These are phyloP conservation scores for Crenichthys baileyi DNA, from an alignment of 2,797 vertebrate genomes.

Conservation along the genomic window DNA sequence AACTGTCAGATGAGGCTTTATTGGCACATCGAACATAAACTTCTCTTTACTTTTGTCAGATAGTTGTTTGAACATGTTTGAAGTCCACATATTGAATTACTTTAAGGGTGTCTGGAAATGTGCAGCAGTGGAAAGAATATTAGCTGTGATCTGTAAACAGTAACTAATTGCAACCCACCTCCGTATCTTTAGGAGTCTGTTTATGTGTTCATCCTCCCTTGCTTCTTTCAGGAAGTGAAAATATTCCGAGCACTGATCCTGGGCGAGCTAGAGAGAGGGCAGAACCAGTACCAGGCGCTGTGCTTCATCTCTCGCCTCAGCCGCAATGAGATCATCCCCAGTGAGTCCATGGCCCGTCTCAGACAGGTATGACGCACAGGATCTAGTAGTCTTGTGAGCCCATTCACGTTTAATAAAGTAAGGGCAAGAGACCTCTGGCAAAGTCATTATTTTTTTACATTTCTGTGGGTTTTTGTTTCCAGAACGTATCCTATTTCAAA, in stretches of 20 bases:
- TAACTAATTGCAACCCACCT: conserved; percentile 36
- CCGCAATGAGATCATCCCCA: conserved; percentile 97
- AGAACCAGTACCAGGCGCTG: conserved; percentile 96
- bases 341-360: conserved; percentile 96
- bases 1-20: conserved; percentile 43
- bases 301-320: conserved; percentile 92
- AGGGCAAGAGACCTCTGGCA: background rate
- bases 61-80: conserved; percentile 57
- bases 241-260: conserved; percentile 96
- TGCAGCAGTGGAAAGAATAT: conserved; percentile 49
- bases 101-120: conserved; percentile 47
- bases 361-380: conserved; percentile 84
- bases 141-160: conserved; percentile 42
- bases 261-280: conserved; percentile 94
- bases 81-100: conserved; percentile 58
- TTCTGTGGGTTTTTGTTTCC: background rate
- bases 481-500: background rate
- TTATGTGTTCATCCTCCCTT: conserved; percentile 37
- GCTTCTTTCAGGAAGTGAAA: conserved; percentile 89
- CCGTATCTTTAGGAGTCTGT: conserved; percentile 18
- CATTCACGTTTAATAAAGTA: background rate
- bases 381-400: background rate
- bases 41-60: conserved; percentile 42
- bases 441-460: background rate
- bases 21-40: conserved; percentile 46